Evolutionary conservation across 2,113 vertebrate species (phyloP).

Genomic region (Probosciger aterrimus): DNA sequence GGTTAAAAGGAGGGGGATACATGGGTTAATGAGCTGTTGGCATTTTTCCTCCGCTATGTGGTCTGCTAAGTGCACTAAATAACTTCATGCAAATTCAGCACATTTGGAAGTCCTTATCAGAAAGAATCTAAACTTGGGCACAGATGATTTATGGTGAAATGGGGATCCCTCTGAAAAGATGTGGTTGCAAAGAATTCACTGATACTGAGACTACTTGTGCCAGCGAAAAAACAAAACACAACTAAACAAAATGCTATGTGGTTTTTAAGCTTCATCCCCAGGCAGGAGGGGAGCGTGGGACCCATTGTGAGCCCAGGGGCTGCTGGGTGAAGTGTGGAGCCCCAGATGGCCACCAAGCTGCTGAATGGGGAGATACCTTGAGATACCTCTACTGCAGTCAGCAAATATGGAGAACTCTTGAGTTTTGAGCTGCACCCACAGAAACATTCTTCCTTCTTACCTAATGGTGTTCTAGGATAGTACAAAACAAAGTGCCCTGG

Average conservation of each 20-base stretch:
- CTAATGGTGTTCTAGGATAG: not conserved
- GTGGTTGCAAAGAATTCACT: not conserved
- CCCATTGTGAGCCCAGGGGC: not conserved
- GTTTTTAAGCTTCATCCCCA: not conserved
- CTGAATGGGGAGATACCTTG: not conserved
- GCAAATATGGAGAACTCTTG: not conserved
- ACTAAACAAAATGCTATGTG: not conserved
- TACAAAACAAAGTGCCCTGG: not conserved
- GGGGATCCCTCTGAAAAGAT: not conserved
- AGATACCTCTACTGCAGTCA: not conserved
- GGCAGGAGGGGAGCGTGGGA: not conserved
- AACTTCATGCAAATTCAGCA: not conserved
- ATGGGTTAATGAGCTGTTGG: conserved; percentile 13
- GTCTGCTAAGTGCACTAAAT: not conserved
- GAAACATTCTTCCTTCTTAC: not conserved
- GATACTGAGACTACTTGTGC: not conserved
- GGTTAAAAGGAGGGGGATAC: not conserved
- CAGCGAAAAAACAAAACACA: no score
- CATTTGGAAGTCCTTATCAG: not conserved
- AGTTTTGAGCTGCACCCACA: not conserved
- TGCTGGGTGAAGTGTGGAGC: not conserved
- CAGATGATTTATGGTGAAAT: not conserved
- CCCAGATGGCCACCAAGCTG: not conserved
- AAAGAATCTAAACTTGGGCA: not conserved
- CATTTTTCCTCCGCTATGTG: not conserved